Base-by-base conservation (phyloP, 2,888 invertebrate species). In the Nasonia oneida region DNA sequence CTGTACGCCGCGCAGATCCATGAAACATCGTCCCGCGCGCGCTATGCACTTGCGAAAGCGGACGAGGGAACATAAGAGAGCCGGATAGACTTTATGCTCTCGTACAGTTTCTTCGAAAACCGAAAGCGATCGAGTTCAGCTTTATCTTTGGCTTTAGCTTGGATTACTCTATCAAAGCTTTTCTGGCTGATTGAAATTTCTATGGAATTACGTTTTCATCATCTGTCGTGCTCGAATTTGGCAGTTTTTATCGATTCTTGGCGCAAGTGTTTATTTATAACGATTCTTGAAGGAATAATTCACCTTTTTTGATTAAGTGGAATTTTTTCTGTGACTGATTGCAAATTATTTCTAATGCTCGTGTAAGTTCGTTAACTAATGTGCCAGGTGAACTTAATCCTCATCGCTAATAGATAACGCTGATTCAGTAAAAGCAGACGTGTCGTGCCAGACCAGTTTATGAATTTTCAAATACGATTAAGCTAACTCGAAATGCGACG, bases 71-170 rank as follows among this genome's bases (percentile, higher is more conserved):
- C 1, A 64, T 10, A n/a, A 57, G 79, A 79, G 78, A 18, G 42
- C 57, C 29, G 18, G 73, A 42, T 39, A 39, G 79, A 75, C 75
- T 84, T 84, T 84, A 84, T 75, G 75, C 67, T 75, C 67, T 80
- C 84, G 53, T 84, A 84, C 80, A 75, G n/a, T 75, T 64, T 71
- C 61, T 29, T 33, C 73, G 29, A 80, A 74, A 80, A 53, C 12
- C 8, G 15, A n/a, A 12, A n/a, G 23, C 73, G 42, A 73, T 67
- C 39, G 47, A 77, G 50, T 74, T 42, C 23, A 29, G 37, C 12
- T 64, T 64, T 73, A 61, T 57, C n/a, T 39, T 37, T 50, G 5
- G 12, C 61, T 15, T 67, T 83, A 47, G 29, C 42, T 42, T 1
- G 14, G 73, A 61, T 76, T 77, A 57, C 77, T 77, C 57, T 77